Evolutionary conservation across 2,113 vertebrate genomes (phyloP), one percentile per base, ranked within the genome.

Genomic region (Brienomyrus brachyistius): DNA sequence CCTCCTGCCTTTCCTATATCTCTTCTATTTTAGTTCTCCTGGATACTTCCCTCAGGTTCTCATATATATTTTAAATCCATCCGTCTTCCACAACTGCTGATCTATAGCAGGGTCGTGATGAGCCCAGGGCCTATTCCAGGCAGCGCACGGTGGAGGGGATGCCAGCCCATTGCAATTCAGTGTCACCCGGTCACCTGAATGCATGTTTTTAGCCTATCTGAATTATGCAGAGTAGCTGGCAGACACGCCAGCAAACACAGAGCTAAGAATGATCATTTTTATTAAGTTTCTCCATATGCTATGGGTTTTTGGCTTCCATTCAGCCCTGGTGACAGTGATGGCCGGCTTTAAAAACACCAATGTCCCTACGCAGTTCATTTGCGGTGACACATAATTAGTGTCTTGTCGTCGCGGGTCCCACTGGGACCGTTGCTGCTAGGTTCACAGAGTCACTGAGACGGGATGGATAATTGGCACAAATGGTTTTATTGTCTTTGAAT

Each of bases 401-500:
- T 23, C 43, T 45, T 62, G 52, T 48, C 31, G 4, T 27, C 52
- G 5, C 19, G 51, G 10, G 6, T 35, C 84, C 82, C 15, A n/a
- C 5, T 54, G 82, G 23, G 43, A 70, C 15, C 8, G 5, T 27
- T 40, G 15, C 43, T 43, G 80, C 43, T 35, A 4, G 35, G 82
- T 86, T 82, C 31, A 45, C 77, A 86, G 31, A 86, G 47, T 35
- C 66, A 17, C 27, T 35, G 27, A 89, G 21, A 21, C 70, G 70
- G 70, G 50, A 66, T 83, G 90, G 62, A 48, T 54, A 8, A 89
- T 87, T 85, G 52, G 56, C 45, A 5, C 10, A 43, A 52, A 48
- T 86, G 56, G 47, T 31, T 87, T 89, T 82, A 88, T 91, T 89
- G 89, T 88, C 52, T 83, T 54, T 90, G 10, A 89, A 89, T 59